These are phyloP conservation scores for Etia nguti DNA, from an alignment of 2,113 vertebrate species.

Conservation along the genomic window DNA sequence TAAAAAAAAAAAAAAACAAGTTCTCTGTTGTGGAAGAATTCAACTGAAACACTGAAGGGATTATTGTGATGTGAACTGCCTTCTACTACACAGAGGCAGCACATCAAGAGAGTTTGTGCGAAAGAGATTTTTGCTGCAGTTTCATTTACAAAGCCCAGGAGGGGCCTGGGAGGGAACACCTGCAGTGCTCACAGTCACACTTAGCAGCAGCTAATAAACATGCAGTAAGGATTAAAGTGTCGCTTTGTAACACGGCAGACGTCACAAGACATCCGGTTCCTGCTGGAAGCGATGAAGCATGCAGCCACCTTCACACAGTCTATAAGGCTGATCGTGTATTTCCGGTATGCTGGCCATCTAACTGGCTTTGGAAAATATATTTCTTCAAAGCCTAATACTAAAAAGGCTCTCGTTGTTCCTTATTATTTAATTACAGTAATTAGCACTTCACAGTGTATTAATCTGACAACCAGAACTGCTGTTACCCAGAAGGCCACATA, in stretches of 20 bases:
- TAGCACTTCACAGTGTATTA: background rate
- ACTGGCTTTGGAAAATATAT: background rate
- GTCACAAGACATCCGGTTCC: background rate
- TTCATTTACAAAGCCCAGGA: slow-evolving; percentile 35
- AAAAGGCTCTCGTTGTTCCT: background rate
- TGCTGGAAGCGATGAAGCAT: background rate
- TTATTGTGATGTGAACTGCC: background rate
- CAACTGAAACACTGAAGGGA: background rate
- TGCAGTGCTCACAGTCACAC: slow-evolving; percentile 41
- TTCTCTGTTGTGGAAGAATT: background rate
- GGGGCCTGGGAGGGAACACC: slow-evolving; percentile 23
- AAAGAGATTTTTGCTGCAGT: slow-evolving; percentile 35
- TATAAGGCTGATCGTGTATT: background rate
- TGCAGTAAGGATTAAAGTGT: slow-evolving; percentile 8
- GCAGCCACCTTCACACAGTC: background rate
- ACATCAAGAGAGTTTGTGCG: background rate
- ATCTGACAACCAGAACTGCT: slow-evolving; percentile 1
- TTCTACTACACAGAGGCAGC: background rate
- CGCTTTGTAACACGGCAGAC: background rate
- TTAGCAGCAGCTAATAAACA: slow-evolving; percentile 34
- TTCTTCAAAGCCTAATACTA: background rate
- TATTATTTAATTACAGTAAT: background rate
- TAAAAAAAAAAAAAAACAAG: rapidly evolving
- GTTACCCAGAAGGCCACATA: background rate
- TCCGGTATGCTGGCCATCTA: background rate